A percentile compares a stretch with the other conserved stretches of the same genome.
Evolutionary conservation across 2,888 invertebrate genomes (phyloP).

Genomic region (Apamea epomidion): DNA sequence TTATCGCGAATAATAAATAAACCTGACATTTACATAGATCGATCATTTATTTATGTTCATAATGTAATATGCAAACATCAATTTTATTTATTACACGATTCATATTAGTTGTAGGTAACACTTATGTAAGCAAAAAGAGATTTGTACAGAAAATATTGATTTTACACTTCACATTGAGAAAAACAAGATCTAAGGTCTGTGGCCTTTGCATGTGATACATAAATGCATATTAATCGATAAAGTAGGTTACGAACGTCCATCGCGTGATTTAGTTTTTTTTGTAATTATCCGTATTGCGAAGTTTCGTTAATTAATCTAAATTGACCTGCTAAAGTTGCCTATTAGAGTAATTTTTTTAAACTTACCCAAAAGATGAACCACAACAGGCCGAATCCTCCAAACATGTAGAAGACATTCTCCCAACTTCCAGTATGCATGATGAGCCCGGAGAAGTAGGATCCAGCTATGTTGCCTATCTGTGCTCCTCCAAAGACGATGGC

Average conservation of each 20-base stretch:
- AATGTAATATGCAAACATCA: slow-evolving; percentile 4
- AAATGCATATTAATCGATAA: background rate
- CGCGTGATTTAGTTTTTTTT: background rate
- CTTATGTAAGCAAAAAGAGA: slow-evolving; percentile 4
- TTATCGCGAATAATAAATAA: slow-evolving; percentile 5
- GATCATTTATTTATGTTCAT: slow-evolving; percentile 1
- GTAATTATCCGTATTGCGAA: background rate
- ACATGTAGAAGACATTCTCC: slow-evolving; percentile 91
- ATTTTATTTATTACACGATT: slow-evolving; percentile 6
- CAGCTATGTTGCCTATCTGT: slow-evolving; percentile 90
- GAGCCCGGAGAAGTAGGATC: slow-evolving; percentile 88
- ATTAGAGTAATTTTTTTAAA: slow-evolving; percentile 8
- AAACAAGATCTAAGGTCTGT: slow-evolving; percentile 5
- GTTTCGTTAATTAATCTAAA: background rate
- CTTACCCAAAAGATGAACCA: slow-evolving; percentile 90
- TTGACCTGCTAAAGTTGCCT: background rate
- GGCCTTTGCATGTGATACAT: slow-evolving; percentile 3
- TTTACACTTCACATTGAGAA: slow-evolving; percentile 2
- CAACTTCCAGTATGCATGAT: slow-evolving; percentile 88
- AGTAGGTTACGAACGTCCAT: background rate
- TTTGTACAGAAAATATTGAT: slow-evolving; percentile 28
- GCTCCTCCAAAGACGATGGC: slow-evolving; percentile 91
- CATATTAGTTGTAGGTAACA: slow-evolving; percentile 10
- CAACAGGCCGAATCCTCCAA: slow-evolving; percentile 87
- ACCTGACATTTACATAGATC: slow-evolving; percentile 5